These are phyloP conservation scores for Thamnophis sirtalis DNA, from an alignment of 2,113 vertebrate species.

Conservation along the genomic window DNA sequence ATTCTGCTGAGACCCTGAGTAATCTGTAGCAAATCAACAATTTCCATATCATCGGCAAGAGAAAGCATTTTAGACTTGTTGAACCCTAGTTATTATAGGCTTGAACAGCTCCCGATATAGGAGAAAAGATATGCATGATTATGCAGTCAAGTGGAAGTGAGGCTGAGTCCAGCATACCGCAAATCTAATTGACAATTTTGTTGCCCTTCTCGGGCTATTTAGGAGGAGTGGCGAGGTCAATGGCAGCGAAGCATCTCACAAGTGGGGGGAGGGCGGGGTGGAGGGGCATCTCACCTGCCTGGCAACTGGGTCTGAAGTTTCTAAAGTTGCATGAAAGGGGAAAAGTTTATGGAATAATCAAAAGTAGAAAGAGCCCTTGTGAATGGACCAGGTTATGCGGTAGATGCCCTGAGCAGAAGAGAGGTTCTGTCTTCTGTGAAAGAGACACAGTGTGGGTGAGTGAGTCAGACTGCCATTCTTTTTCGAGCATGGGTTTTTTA, in stretches of 20 bases:
- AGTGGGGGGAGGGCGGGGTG: slow-evolving; percentile 27
- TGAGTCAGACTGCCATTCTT: not conserved
- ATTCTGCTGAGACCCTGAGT: slow-evolving; percentile 54
- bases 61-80: slow-evolving; percentile 70
- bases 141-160: slow-evolving; percentile 63
- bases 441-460: not conserved
- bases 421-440: slow-evolving; percentile 8
- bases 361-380: slow-evolving; percentile 21
- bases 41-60: slow-evolving; percentile 63
- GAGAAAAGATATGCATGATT: slow-evolving; percentile 68
- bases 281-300: slow-evolving; percentile 55
- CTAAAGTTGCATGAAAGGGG: slow-evolving; percentile 56
- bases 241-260: slow-evolving; percentile 66
- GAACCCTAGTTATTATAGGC: slow-evolving; percentile 70
- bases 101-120: slow-evolving; percentile 64
- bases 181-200: slow-evolving; percentile 78
- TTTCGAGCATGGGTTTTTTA: not conserved
- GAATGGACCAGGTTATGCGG: slow-evolving; percentile 32
- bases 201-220: slow-evolving; percentile 75
- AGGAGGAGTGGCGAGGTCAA: slow-evolving; percentile 75
- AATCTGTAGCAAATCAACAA: slow-evolving; percentile 63
- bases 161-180: slow-evolving; percentile 56
- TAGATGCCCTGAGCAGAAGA: not conserved
- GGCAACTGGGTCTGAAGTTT: slow-evolving; percentile 50
- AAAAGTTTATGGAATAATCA: slow-evolving; percentile 25